phyloP scores from a whole-genome alignment of 2,888 invertebrate species.

The Apotomis capreana region DNA sequence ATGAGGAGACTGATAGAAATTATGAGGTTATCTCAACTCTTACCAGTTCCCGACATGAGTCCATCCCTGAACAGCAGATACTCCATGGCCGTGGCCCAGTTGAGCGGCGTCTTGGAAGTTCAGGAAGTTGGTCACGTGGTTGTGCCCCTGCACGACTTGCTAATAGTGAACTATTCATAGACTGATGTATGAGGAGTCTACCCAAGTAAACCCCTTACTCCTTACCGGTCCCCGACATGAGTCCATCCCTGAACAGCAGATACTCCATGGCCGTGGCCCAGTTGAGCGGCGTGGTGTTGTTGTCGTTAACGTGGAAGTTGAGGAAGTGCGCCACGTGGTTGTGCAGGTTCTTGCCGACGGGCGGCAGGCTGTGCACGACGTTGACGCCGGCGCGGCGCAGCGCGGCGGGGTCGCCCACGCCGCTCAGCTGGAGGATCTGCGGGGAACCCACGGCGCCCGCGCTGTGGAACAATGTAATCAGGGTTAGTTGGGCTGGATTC shows the following conservation, averaged over 20 bases:
- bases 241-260: slow-evolving; percentile 92
- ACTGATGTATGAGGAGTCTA: too few species aligned
- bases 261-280: slow-evolving; percentile 97
- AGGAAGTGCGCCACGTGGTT: slow-evolving; percentile 93
- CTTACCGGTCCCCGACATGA: slow-evolving; percentile 93
- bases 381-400: slow-evolving; percentile 86
- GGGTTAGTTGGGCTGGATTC: background rate
- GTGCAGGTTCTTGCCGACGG: slow-evolving; percentile 93
- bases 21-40: too few species aligned
- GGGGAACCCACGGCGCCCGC: slow-evolving; percentile 97
- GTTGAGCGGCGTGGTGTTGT: slow-evolving; percentile 92
- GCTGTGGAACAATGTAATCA: slow-evolving; percentile 55
- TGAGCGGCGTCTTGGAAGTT: too few species aligned
- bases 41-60: too few species aligned
- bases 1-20: too few species aligned
- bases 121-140: background rate
- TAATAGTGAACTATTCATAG: too few species aligned
- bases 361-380: slow-evolving; percentile 88
- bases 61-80: too few species aligned
- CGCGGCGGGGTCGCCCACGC: slow-evolving; percentile 91
- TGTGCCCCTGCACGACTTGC: too few species aligned
- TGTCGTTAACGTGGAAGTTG: slow-evolving; percentile 91
- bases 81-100: too few species aligned
- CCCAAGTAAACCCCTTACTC: too few species aligned
- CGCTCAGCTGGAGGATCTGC: slow-evolving; percentile 95